phyloP scores from a whole-genome alignment of 1,140 invertebrate species.

The Penaeus vannamei region DNA sequence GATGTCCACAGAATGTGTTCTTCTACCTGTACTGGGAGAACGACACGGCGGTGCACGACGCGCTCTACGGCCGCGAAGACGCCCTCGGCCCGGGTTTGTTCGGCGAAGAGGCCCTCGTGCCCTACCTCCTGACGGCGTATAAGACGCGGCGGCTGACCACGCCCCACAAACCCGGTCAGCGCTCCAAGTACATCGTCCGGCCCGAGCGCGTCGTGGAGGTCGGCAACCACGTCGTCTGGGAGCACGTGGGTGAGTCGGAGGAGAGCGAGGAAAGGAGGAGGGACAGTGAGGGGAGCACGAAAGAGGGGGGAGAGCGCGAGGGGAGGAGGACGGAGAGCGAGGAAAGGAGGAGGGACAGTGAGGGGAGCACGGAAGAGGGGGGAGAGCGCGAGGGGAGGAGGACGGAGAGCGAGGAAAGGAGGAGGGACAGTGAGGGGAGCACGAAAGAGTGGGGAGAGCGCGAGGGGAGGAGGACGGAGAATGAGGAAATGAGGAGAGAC shows the following conservation, averaged over 20 bases:
- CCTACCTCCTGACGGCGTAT: constrained; percentile 80
- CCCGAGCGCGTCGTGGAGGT: constrained; percentile 87
- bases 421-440: constrained; percentile 72
- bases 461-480: no score
- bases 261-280: neutral
- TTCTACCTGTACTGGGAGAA: constrained; percentile 90
- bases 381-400: neutral
- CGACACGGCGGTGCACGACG: constrained; percentile 72
- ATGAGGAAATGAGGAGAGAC: no score
- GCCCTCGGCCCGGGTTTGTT: constrained; percentile 21
- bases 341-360: neutral
- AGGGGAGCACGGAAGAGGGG: neutral
- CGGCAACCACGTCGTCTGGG: constrained; percentile 95
- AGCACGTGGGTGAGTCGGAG: constrained; percentile 71
- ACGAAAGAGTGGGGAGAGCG: no score
- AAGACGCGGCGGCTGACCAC: constrained; percentile 85
- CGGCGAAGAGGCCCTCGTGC: constrained; percentile 67
- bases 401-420: constrained; percentile 74
- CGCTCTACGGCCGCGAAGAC: constrained; percentile 42
- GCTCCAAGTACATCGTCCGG: constrained; percentile 89
- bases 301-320: neutral
- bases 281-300: neutral
- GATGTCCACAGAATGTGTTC: constrained; percentile 89
- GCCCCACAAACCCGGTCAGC: constrained; percentile 85
- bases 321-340: neutral